These are phyloP conservation scores for Disparrhopalites patrizii DNA, from an alignment of 2,888 invertebrate genomes.

Conservation along the genomic window DNA sequence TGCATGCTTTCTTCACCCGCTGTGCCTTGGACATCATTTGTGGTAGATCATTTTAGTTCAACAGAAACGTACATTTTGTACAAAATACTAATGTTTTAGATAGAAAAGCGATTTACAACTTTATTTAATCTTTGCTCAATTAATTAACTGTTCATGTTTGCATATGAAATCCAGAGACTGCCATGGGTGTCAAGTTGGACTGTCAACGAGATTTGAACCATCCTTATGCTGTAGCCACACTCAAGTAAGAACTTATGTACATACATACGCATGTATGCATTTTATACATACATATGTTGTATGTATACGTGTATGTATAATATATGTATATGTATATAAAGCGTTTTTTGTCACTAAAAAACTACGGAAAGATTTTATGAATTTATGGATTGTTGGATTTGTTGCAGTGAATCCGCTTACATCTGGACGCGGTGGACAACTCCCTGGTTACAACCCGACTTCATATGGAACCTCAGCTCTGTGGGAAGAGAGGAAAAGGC, in stretches of 20 bases:
- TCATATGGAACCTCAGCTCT: neutral
- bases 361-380: no score
- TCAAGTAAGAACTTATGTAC: conserved; percentile 1
- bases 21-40: conserved; percentile 64
- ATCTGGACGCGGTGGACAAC: neutral
- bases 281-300: no score
- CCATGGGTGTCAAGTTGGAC: neutral
- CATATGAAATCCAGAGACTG: no score
- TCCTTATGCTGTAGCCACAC: neutral
- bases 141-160: no score
- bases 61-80: no score
- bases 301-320: no score
- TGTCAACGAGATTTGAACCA: neutral
- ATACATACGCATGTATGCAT: no score
- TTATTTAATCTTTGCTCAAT: no score
- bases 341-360: no score
- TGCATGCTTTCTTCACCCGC: conserved; percentile 62
- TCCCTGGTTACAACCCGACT: neutral
- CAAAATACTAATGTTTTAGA: no score
- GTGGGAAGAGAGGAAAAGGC: conserved; percentile 3
- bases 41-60: conserved; percentile 54
- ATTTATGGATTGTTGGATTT: neutral
- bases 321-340: no score
- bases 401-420: neutral
- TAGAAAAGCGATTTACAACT: no score